A percentile compares a stretch with the other conserved stretches of the same genome.
These are phyloP conservation scores for Campylomormyrus numenius DNA, from an alignment of 2,113 vertebrate species.

Conservation along the genomic window DNA sequence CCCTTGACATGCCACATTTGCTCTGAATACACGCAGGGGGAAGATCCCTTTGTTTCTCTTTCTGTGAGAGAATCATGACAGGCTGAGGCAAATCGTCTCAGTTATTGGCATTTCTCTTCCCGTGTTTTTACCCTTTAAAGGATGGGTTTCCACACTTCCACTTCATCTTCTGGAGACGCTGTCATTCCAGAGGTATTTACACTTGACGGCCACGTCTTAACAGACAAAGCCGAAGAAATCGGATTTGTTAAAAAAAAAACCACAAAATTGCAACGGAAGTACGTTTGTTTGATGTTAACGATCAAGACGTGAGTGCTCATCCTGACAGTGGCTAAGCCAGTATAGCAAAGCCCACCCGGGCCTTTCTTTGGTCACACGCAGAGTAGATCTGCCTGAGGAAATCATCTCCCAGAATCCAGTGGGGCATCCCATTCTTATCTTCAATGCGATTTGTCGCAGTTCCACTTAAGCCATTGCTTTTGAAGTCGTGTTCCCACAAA, in stretches of 20 bases:
- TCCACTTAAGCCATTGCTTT: conserved; percentile 24
- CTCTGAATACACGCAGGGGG: conserved; percentile 8
- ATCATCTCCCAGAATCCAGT: conserved; percentile 34
- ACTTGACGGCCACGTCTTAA: background rate
- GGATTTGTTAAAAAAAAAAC: background rate
- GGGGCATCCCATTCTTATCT: conserved; percentile 25
- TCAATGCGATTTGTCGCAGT: conserved; percentile 16
- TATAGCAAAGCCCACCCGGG: conserved; percentile 29
- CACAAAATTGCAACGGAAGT: background rate
- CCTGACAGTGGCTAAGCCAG: conserved; percentile 16
- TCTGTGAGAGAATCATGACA: conserved; percentile 2
- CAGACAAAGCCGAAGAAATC: background rate
- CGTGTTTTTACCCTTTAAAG: background rate
- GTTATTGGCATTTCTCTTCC: background rate
- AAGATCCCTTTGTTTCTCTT: background rate
- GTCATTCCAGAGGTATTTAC: conserved; percentile 14
- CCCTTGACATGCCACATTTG: conserved; percentile 11
- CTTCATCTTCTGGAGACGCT: background rate
- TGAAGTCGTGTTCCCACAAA: conserved; percentile 4
- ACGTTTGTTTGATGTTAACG: background rate
- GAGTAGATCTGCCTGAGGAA: conserved; percentile 36
- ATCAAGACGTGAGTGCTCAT: background rate
- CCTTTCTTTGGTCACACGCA: conserved; percentile 32
- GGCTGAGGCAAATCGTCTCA: background rate
- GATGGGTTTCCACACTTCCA: background rate